These are phyloP conservation scores for Tiphia femorata DNA, from an alignment of 2,888 invertebrate species.

Conservation along the genomic window DNA sequence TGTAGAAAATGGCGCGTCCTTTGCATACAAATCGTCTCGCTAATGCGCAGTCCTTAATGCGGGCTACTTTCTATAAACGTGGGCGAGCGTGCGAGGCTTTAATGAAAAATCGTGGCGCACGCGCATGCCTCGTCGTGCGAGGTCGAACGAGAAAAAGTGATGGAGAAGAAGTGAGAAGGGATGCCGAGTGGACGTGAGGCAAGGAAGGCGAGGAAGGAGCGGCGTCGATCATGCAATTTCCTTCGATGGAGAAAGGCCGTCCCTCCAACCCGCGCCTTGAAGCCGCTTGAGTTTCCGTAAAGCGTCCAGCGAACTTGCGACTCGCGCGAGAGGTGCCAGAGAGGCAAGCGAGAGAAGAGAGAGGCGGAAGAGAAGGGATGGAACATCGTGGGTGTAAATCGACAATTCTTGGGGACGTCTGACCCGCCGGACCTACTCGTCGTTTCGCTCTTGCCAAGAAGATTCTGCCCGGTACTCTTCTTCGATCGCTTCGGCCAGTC, in stretches of 20 bases:
- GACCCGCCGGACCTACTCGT: not conserved
- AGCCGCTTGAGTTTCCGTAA: constrained; percentile 7
- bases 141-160: not conserved
- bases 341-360: no score
- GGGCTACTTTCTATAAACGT: constrained; percentile 53
- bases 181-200: not conserved
- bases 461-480: no score
- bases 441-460: no score
- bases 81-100: constrained; percentile 37
- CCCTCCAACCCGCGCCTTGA: not conserved
- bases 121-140: not conserved
- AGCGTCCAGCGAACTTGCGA: not conserved
- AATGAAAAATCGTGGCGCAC: constrained; percentile 38
- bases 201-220: not conserved
- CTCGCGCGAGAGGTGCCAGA: no score
- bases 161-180: not conserved
- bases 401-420: no score
- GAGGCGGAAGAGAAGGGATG: no score
- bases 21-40: constrained; percentile 53
- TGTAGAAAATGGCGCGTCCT: constrained; percentile 46
- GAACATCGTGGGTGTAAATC: no score
- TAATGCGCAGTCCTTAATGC: constrained; percentile 43
- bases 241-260: not conserved
- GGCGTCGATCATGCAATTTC: constrained; percentile 10
- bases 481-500: no score